A percentile compares a stretch with the other conserved stretches of the same genome.
Evolutionary conservation across 1,140 invertebrate genomes (phyloP).

Genomic region (Eumaeus atala): DNA sequence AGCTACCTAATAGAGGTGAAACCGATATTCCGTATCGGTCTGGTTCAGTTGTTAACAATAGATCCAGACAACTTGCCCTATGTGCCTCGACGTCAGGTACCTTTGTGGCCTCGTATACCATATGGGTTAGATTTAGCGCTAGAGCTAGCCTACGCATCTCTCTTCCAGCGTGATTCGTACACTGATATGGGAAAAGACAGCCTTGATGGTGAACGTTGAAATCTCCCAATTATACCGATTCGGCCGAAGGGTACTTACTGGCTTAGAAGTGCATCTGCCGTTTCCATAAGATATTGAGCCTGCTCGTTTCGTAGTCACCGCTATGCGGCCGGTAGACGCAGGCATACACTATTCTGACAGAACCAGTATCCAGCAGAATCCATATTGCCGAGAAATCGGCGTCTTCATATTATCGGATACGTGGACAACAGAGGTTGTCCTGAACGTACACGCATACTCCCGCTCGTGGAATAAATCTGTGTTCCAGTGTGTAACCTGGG

Average conservation of each 20-base stretch:
- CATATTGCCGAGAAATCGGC: background rate
- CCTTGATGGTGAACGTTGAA: too few relatives aligned
- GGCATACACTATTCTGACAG: constrained; percentile 4
- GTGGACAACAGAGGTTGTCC: too few relatives aligned
- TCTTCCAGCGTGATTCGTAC: background rate
- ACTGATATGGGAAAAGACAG: background rate
- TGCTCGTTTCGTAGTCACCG: background rate
- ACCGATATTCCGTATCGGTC: background rate
- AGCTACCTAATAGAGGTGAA: background rate
- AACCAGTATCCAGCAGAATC: constrained; percentile 11
- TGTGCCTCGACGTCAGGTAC: too few relatives aligned
- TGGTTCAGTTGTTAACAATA: background rate
- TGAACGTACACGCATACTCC: background rate
- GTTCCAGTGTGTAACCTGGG: background rate
- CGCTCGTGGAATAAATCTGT: background rate
- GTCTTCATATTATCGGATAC: background rate
- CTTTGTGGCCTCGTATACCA: too few relatives aligned
- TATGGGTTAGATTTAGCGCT: background rate
- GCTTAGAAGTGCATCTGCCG: too few relatives aligned
- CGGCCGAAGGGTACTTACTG: background rate
- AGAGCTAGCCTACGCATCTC: background rate
- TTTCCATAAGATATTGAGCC: too few relatives aligned
- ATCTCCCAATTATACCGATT: background rate
- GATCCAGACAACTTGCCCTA: background rate
- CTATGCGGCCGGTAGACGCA: constrained; percentile 17